Evolutionary conservation across 2,888 invertebrate species (phyloP), one percentile per base, ranked within the genome.

Genomic region (Abrostola triplasia): DNA sequence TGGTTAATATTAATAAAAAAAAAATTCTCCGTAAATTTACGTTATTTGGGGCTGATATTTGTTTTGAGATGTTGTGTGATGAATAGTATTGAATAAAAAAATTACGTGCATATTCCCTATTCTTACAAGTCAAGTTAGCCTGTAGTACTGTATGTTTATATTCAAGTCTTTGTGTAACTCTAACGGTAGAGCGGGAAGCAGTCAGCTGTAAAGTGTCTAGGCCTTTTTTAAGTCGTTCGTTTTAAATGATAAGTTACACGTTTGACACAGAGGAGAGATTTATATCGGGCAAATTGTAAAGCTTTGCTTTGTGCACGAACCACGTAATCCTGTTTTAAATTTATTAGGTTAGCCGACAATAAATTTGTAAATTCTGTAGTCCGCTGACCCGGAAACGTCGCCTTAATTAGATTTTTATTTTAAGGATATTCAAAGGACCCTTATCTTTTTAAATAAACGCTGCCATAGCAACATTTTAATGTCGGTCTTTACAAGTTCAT

Each of bases 241-340:
- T 82, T 82, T 76, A 79, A 82, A 79, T 80, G 80, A 81, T 84
- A 88, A 86, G 82, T 84, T 82, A 81, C 78, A 84, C 86, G 81
- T 88, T 88, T 83, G 83, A 86, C 87, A 85, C 83, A 84, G 84
- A 83, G 85, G 78, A 83, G 83, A 90, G 91, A 92, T 93, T 92
- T 93, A 93, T 92, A 89, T 86, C 86, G 83, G 88, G 86, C 89
- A 91, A 92, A 92, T 93, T 92, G 92, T 92, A 92, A 91, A 90
- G 91, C 90, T 89, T 89, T 88, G 88, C 91, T 90, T 89, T 89
- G 90, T 90, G 89, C 88, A 83, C 86, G 88, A 86, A 87, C 90
- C 88, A 86, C 86, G 90, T 94, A 93, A 94, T 93, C 93, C 93
- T 84, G 89, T 90, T 92, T 89, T 84, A 90, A 94, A 94, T 94